These are phyloP conservation scores for Rhingia rostrata DNA, from an alignment of 2,888 invertebrate species.

Conservation along the genomic window DNA sequence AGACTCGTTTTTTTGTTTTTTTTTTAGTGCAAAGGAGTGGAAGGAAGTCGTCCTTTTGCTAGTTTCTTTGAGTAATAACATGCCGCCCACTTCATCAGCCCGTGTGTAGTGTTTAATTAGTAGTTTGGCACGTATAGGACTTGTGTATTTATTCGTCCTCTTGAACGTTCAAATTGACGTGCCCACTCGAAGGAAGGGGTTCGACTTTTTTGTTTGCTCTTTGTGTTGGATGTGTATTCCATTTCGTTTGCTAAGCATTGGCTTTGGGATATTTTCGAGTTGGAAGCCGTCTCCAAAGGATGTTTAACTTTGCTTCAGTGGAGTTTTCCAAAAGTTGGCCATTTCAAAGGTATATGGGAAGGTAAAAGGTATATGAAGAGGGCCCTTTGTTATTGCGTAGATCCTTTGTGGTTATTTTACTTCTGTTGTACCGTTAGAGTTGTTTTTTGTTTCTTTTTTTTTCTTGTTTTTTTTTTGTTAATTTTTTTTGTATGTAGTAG, in stretches of 20 bases:
- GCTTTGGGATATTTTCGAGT: slow-evolving; percentile 12
- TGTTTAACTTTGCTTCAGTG: slow-evolving; percentile 57
- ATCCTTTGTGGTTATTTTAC: slow-evolving; percentile 28
- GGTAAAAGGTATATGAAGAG: slow-evolving; percentile 4
- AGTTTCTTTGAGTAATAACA: slow-evolving; percentile 22
- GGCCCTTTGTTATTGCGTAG: slow-evolving; percentile 15
- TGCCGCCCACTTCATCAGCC: slow-evolving; percentile 1
- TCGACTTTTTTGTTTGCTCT: background rate
- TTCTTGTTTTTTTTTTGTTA: no score
- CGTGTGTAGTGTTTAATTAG: slow-evolving; percentile 66
- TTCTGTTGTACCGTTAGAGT: slow-evolving; percentile 31
- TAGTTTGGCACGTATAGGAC: slow-evolving; percentile 55
- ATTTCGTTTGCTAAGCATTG: background rate
- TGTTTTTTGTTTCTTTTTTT: background rate
- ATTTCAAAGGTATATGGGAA: slow-evolving; percentile 33
- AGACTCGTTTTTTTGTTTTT: slow-evolving; percentile 7
- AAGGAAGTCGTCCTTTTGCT: no score
- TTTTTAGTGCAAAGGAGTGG: background rate
- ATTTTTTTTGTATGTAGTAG: slow-evolving; percentile 17
- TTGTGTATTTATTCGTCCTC: slow-evolving; percentile 40
- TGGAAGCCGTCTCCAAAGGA: slow-evolving; percentile 34
- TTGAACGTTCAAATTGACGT: slow-evolving; percentile 24
- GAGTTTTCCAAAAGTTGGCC: slow-evolving; percentile 56
- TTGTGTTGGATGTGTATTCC: no score
- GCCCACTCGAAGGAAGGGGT: background rate